Evolutionary conservation across 2,888 invertebrate genomes (phyloP).

Genomic region (Anthophora plumipes): DNA sequence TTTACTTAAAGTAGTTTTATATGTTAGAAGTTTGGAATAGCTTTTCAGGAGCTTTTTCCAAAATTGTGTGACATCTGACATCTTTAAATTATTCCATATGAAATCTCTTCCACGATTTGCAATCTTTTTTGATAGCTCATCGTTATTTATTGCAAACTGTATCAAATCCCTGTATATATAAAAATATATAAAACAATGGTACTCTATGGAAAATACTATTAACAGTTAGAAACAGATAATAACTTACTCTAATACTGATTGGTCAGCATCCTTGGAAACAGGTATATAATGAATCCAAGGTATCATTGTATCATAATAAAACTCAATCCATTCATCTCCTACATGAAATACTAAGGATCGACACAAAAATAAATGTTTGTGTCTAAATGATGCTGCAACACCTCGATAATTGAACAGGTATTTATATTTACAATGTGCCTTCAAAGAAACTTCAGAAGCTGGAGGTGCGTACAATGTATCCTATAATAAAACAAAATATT

Average conservation of each 20-base stretch:
- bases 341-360: constrained; percentile 97
- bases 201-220: background rate
- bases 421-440: constrained; percentile 96
- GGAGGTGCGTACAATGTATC: constrained; percentile 94
- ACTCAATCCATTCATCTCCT: constrained; percentile 97
- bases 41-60: constrained; percentile 92
- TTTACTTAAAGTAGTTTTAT: constrained; percentile 87
- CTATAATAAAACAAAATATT: constrained; percentile 83
- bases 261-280: constrained; percentile 88
- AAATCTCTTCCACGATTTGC: constrained; percentile 93
- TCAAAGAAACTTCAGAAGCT: constrained; percentile 94
- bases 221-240: constrained; percentile 3
- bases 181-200: constrained; percentile 28
- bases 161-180: constrained; percentile 87
- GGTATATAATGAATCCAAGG: constrained; percentile 99
- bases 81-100: constrained; percentile 92
- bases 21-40: constrained; percentile 91
- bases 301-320: constrained; percentile 95
- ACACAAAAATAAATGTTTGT: constrained; percentile 97
- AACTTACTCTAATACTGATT: constrained; percentile 89
- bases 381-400: constrained; percentile 98
- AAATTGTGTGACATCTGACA: constrained; percentile 94
- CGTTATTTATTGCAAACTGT: constrained; percentile 91
- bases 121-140: constrained; percentile 90
- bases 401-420: constrained; percentile 98